A percentile compares a stretch with the other conserved stretches of the same genome.
phyloP scores from a whole-genome alignment of 2,888 invertebrate species.

The Plemyria rubiginata region DNA sequence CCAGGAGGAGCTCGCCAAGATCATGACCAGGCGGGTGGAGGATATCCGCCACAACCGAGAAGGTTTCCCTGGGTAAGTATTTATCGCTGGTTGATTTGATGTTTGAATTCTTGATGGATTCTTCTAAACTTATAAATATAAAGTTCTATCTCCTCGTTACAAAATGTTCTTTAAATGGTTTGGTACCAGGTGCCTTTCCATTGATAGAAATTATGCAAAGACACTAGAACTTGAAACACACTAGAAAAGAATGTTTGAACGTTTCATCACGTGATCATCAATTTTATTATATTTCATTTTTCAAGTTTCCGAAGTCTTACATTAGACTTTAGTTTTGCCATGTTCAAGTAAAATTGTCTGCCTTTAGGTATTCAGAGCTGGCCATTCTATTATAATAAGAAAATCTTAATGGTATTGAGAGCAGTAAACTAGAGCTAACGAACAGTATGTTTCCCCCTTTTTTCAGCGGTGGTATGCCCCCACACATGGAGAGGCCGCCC shows the following conservation, averaged over 20 bases:
- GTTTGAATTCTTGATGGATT: not conserved
- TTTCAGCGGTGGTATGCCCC: conserved; percentile 89
- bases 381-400: not conserved
- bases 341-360: not conserved
- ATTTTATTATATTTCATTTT: too few relatives aligned
- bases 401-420: conserved; percentile 59
- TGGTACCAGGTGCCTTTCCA: too few relatives aligned
- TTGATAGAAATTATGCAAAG: too few relatives aligned
- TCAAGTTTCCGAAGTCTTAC: too few relatives aligned
- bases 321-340: too few relatives aligned
- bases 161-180: too few relatives aligned
- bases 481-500: conserved; percentile 85
- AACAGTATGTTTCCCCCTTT: conserved; percentile 93
- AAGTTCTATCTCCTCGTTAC: too few relatives aligned
- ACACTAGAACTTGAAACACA: too few relatives aligned
- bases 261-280: too few relatives aligned
- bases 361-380: too few relatives aligned
- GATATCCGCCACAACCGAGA: conserved; percentile 91
- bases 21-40: conserved; percentile 92
- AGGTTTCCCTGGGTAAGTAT: conserved; percentile 90
- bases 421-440: conserved; percentile 86
- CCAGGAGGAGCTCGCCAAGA: conserved; percentile 96
- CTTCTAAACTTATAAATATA: too few relatives aligned
- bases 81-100: conserved; percentile 6
- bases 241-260: too few relatives aligned